Base-by-base conservation (phyloP, 1,140 invertebrate genomes). In the Cardiocondyla obscurior region DNA sequence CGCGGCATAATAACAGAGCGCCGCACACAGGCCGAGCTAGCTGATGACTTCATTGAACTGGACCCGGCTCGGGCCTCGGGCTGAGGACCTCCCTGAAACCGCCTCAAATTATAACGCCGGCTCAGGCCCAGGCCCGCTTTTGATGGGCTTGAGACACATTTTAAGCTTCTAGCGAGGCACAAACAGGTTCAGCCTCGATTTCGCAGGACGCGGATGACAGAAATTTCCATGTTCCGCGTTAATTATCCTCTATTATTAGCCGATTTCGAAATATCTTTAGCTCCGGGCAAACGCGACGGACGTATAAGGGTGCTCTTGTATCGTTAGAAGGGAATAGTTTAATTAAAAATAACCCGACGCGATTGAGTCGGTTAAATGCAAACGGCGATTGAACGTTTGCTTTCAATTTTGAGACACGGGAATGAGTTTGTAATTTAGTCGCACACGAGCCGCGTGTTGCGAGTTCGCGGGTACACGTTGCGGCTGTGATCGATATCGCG, bases 11-110 rank as follows among this genome's bases (percentile, higher is more conserved):
- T 94, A 93, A 94, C 93, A 93, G 93, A 91, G 91, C 91, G 88
- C 88, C 89, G 90, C 85, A 57, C 33, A 67, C 62, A 69, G 87
- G 86, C 88, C 83, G 86, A 81, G 89, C 92, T 93, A 93, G 93
- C 93, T 93, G 93, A 94, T 94, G 93, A 94, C 93, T 94, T 94
- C 93, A 94, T 94, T 94, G 92, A 94, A 93, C 91, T 88, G 85
- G 82, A 81, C 90, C 82, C 86, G 85, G 85, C 82, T 88, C 70
- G 83, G 72, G 82, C 83, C 89, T 83, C 84, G 84, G 87, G 85
- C 74, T 28, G 90, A 90, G 92, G 93, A 94, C 93, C 93, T 94
- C 93, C 93, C 92, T 94, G 93, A 94, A 94, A 94, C 92, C 91
- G 90, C 91, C 92, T 93, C 92, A 92, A 94, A 94, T 94, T 94